Conservation (phyloP, 2,888 invertebrate species). For the Melipona bicolor region DNA sequence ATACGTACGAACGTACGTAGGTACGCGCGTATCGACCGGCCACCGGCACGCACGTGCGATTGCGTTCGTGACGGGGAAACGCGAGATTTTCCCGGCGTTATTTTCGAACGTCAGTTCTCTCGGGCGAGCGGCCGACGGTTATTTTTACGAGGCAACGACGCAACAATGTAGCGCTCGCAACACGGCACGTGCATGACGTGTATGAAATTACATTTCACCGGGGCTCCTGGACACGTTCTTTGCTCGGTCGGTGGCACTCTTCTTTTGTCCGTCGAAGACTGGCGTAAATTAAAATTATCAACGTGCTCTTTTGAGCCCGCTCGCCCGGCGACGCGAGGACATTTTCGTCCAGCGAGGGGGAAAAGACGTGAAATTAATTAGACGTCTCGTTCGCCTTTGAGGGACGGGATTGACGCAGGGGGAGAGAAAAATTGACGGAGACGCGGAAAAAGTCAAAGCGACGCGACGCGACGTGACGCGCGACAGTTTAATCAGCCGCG, state of each 20-base stretch:
- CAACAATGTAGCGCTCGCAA: slow-evolving; percentile 29
- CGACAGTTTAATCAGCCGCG: slow-evolving; percentile 11
- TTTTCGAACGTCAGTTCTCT: slow-evolving; percentile 32
- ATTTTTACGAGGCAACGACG: slow-evolving; percentile 35
- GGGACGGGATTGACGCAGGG: not conserved
- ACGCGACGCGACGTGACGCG: not conserved
- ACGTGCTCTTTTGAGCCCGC: slow-evolving; percentile 42
- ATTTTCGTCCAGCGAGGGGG: slow-evolving; percentile 30
- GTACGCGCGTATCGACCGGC: not conserved
- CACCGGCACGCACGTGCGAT: slow-evolving; percentile 49
- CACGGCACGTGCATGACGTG: slow-evolving; percentile 26
- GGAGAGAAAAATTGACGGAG: too few relatives aligned
- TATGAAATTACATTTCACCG: slow-evolving; percentile 53
- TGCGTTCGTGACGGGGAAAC: slow-evolving; percentile 40
- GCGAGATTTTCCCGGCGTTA: slow-evolving; percentile 45
- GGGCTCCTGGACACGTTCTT: slow-evolving; percentile 11
- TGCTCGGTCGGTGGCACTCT: not conserved
- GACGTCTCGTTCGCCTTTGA: slow-evolving; percentile 14
- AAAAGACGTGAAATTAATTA: slow-evolving; percentile 49
- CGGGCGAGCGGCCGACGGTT: slow-evolving; percentile 4
- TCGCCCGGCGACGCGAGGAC: slow-evolving; percentile 27
- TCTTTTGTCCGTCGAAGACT: slow-evolving; percentile 35
- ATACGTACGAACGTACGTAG: too few relatives aligned
- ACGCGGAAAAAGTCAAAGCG: slow-evolving; percentile 5
- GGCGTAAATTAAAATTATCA: slow-evolving; percentile 53